Conservation (phyloP, 2,888 invertebrate species). For the Ophraella communa region DNA sequence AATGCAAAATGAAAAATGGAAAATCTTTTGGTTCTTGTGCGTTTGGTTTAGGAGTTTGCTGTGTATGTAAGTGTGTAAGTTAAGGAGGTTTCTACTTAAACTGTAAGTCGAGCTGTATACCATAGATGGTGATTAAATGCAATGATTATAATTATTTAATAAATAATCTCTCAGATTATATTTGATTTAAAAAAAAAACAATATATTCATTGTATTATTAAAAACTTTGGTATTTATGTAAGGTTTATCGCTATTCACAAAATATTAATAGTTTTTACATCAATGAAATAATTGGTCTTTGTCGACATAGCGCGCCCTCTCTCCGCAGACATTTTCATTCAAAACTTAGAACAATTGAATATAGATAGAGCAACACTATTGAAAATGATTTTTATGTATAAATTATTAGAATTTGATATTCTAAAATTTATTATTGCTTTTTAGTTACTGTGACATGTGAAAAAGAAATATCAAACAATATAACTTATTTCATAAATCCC, state of each 20-base stretch:
- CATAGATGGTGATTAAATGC: background rate
- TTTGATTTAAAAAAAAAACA: too few species aligned
- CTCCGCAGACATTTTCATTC: too few species aligned
- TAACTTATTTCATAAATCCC: slow-evolving; percentile 84
- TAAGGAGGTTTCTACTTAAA: background rate
- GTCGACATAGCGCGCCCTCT: too few species aligned
- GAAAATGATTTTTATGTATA: too few species aligned
- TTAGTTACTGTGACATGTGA: slow-evolving; percentile 78
- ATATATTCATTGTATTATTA: too few species aligned
- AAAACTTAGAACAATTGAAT: too few species aligned
- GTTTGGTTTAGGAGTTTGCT: slow-evolving; percentile 84
- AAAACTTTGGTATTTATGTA: too few species aligned
- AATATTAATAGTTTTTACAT: background rate
- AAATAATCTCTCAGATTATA: too few species aligned
- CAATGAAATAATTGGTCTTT: too few species aligned
- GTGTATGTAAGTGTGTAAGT: slow-evolving; percentile 73
- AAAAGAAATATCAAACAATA: slow-evolving; percentile 74
- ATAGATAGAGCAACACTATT: too few species aligned
- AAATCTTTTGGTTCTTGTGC: slow-evolving; percentile 79
- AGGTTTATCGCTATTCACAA: too few species aligned
- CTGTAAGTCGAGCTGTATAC: background rate
- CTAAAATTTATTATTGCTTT: background rate
- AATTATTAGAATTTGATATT: background rate
- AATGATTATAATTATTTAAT: too few species aligned
- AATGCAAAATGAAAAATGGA: slow-evolving; percentile 78